A percentile compares a stretch with the other conserved stretches of the same genome.
These are phyloP conservation scores for Teleiodes luculella DNA, from an alignment of 2,888 invertebrate genomes.

Conservation along the genomic window DNA sequence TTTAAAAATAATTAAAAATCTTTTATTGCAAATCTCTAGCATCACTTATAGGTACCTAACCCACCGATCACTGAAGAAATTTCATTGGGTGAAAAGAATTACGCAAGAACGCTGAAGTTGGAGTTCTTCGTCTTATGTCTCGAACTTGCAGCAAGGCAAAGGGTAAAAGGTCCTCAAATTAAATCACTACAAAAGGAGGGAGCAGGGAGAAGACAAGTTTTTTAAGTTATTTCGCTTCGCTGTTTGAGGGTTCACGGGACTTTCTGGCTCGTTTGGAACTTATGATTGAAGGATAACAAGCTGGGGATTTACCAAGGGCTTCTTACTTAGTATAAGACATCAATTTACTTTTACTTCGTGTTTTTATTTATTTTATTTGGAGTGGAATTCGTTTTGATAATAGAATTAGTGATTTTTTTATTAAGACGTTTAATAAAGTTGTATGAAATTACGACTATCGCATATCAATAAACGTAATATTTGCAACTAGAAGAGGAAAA, in stretches of 20 bases:
- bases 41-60: too few species aligned
- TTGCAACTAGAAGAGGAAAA: too few species aligned
- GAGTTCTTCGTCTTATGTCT: background rate
- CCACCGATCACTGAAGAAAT: too few species aligned
- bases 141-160: slow-evolving; percentile 1
- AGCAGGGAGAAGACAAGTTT: background rate
- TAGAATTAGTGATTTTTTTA: too few species aligned
- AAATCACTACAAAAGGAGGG: slow-evolving; percentile 4
- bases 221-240: slow-evolving; percentile 2
- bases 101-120: background rate
- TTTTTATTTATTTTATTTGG: too few species aligned
- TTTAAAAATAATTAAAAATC: too few species aligned
- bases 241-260: background rate
- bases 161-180: slow-evolving; percentile 4
- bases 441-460: too few species aligned
- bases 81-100: background rate
- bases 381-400: too few species aligned
- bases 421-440: too few species aligned
- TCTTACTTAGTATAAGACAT: background rate
- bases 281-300: background rate
- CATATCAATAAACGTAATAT: too few species aligned
- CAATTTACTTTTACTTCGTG: background rate
- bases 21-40: too few species aligned
- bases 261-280: background rate
- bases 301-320: background rate